Evolutionary conservation across 2,797 vertebrate species (phyloP).

Genomic region (Pelodytes ibericus): DNA sequence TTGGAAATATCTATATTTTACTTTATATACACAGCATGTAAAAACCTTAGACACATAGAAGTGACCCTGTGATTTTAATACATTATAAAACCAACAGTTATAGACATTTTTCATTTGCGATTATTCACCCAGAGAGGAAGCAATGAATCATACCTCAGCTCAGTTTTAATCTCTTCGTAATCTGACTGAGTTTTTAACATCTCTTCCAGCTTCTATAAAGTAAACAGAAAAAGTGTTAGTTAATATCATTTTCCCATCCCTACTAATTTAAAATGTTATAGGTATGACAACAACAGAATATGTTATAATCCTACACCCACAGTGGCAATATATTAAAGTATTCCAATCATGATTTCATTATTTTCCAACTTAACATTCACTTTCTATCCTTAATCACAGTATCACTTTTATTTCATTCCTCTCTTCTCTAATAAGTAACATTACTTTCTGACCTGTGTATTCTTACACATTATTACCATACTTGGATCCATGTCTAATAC

Average conservation of each 20-base stretch:
- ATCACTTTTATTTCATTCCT: too few species aligned
- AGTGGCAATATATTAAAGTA: too few species aligned
- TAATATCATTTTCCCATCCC: neutral
- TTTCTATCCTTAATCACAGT: too few species aligned
- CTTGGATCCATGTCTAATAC: too few species aligned
- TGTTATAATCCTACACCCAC: too few species aligned
- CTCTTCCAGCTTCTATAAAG: slow-evolving; percentile 88
- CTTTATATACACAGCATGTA: slow-evolving; percentile 41
- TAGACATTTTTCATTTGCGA: slow-evolving; percentile 21
- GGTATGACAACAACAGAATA: too few species aligned
- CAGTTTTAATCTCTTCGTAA: slow-evolving; percentile 98
- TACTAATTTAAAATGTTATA: too few species aligned
- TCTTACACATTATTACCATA: too few species aligned
- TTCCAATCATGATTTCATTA: too few species aligned
- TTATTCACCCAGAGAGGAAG: slow-evolving; percentile 24
- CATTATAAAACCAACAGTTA: slow-evolving; percentile 35
- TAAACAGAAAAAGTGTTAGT: neutral
- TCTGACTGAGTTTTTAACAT: slow-evolving; percentile 93
- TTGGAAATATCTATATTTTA: slow-evolving; percentile 35
- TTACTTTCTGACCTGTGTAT: too few species aligned
- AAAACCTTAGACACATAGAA: slow-evolving; percentile 38
- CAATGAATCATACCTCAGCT: slow-evolving; percentile 84
- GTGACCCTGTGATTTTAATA: slow-evolving; percentile 35
- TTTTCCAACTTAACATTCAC: too few species aligned
- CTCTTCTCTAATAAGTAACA: too few species aligned